phyloP scores from a whole-genome alignment of 2,113 vertebrate genomes.

The Erythrocercus mccallii region DNA sequence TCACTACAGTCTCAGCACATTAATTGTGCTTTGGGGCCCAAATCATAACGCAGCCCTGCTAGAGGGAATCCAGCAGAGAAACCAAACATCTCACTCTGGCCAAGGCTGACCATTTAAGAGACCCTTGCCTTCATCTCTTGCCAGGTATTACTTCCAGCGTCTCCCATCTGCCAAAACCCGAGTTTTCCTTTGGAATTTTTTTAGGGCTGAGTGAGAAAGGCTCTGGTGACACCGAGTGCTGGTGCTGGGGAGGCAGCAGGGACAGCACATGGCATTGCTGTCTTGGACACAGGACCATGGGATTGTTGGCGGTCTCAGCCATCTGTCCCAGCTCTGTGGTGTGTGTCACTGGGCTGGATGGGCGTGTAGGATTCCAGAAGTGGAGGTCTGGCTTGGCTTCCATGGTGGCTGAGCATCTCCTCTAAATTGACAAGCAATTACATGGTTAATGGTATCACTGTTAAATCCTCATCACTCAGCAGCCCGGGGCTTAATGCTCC shows the following conservation, averaged over 20 bases:
- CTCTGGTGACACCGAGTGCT: not conserved
- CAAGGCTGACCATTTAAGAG: slow-evolving; percentile 64
- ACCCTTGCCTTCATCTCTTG: slow-evolving; percentile 58
- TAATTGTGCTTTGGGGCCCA: slow-evolving; percentile 63
- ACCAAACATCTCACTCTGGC: slow-evolving; percentile 29
- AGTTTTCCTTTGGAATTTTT: slow-evolving; percentile 12
- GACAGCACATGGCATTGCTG: not conserved
- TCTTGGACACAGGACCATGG: accelerated
- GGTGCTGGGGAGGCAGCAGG: accelerated
- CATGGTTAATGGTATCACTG: slow-evolving; percentile 56
- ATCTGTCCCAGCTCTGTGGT: not conserved
- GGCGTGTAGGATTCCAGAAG: not conserved
- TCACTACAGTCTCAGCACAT: slow-evolving; percentile 58
- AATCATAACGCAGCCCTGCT: slow-evolving; percentile 49
- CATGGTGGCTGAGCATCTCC: slow-evolving; percentile 16
- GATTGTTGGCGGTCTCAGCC: not conserved
- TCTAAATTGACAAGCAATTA: slow-evolving; percentile 48
- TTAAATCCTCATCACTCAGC: slow-evolving; percentile 51
- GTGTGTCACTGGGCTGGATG: not conserved
- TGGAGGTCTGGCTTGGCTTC: not conserved
- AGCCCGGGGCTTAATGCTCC: slow-evolving; percentile 50
- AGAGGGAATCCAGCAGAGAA: slow-evolving; percentile 61
- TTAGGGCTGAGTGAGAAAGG: not conserved
- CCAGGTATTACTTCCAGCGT: slow-evolving; percentile 47
- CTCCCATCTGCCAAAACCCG: slow-evolving; percentile 25